Percentiles rank a stretch among this genome's conserved stretches.
Conservation (phyloP, 1,140 invertebrate species). For the Drosophila murphyi region DNA sequence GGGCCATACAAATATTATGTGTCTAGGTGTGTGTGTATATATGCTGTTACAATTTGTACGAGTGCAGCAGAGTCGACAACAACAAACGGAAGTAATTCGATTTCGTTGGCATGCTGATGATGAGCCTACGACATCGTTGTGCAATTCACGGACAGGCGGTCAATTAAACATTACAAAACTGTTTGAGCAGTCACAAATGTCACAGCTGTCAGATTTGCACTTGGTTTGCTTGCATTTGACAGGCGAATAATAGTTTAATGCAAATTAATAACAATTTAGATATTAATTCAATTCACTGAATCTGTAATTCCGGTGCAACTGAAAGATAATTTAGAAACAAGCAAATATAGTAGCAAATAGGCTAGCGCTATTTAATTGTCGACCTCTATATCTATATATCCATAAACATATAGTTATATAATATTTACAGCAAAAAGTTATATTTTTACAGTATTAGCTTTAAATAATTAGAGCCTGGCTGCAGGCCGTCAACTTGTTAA, state of each 20-base stretch:
- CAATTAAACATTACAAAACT: slow-evolving; percentile 40
- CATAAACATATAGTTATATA: too few species aligned
- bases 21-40: slow-evolving; percentile 13
- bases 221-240: neutral
- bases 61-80: slow-evolving; percentile 44
- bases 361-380: too few species aligned
- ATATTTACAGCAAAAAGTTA: neutral
- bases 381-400: too few species aligned
- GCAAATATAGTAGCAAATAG: neutral
- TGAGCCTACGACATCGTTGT: slow-evolving; percentile 66
- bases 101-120: slow-evolving; percentile 68
- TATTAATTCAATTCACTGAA: slow-evolving; percentile 11
- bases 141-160: slow-evolving; percentile 34
- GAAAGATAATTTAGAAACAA: neutral
- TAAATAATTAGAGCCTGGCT: slow-evolving; percentile 4
- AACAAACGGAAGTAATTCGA: slow-evolving; percentile 79
- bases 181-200: slow-evolving; percentile 36
- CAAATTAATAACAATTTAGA: slow-evolving; percentile 18
- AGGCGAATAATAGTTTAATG: neutral
- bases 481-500: slow-evolving; percentile 3
- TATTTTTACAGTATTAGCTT: slow-evolving; percentile 13
- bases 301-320: slow-evolving; percentile 7
- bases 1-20: neutral
- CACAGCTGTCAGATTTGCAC: slow-evolving; percentile 21
- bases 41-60: slow-evolving; percentile 23